phyloP scores from a whole-genome alignment of 2,888 invertebrate genomes.

The Hydriomena furcata region DNA sequence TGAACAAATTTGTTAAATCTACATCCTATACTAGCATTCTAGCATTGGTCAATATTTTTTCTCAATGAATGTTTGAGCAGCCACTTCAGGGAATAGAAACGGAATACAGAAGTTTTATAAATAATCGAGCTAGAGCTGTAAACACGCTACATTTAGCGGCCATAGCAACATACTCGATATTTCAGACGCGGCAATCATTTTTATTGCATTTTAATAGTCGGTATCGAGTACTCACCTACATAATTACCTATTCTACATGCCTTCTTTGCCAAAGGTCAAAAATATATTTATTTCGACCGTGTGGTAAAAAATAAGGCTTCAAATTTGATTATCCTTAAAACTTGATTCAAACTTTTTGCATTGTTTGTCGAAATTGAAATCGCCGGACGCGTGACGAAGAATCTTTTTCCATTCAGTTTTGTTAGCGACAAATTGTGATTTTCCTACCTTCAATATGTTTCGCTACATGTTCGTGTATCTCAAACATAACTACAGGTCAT shows the following conservation, averaged over 20 bases:
- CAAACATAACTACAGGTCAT: constrained; percentile 15
- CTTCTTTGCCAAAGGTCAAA: constrained; percentile 46
- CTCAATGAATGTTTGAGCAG: too few species aligned
- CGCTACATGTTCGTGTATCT: not conserved
- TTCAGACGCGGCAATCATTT: constrained; percentile 47
- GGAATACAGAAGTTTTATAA: too few species aligned
- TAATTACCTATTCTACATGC: constrained; percentile 39
- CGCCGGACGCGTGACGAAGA: constrained; percentile 1
- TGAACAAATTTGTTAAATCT: too few species aligned
- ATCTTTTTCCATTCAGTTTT: not conserved
- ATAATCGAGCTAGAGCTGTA: too few species aligned
- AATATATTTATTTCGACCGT: constrained; percentile 42
- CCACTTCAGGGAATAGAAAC: too few species aligned
- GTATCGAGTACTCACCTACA: constrained; percentile 45
- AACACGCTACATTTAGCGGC: constrained; percentile 15
- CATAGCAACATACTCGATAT: constrained; percentile 33
- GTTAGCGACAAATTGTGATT: not conserved
- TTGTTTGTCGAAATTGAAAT: not conserved
- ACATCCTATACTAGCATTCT: too few species aligned
- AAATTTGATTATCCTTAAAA: constrained; percentile 9
- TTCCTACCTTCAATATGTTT: not conserved
- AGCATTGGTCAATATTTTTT: too few species aligned
- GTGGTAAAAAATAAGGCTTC: constrained; percentile 33
- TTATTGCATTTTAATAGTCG: constrained; percentile 54
- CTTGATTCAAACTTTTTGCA: too few species aligned